These are phyloP conservation scores for Sarcophaga rosellei DNA, from an alignment of 2,888 invertebrate genomes.

Conservation along the genomic window DNA sequence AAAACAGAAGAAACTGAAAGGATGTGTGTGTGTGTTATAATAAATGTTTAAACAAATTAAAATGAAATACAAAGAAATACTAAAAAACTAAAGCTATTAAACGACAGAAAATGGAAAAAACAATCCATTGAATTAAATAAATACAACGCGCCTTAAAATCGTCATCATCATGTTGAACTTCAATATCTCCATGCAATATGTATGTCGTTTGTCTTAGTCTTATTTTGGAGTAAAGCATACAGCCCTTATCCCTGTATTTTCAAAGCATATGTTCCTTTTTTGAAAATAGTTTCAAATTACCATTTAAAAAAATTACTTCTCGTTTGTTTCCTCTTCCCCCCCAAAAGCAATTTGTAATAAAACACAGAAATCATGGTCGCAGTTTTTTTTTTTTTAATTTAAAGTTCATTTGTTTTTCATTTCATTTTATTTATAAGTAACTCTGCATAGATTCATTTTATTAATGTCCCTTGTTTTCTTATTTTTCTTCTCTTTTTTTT, in stretches of 20 bases:
- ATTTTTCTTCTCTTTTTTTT: conserved; percentile 16
- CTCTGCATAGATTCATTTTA: conserved; percentile 9
- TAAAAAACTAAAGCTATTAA: conserved; percentile 32
- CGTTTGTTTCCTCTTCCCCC: conserved; percentile 26
- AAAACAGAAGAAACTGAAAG: conserved; percentile 1
- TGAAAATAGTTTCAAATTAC: conserved; percentile 64
- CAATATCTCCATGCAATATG: conserved; percentile 68
- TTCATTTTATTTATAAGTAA: conserved; percentile 28
- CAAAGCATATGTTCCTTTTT: conserved; percentile 61
- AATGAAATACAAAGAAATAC: conserved; percentile 22
- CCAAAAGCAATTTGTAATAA: conserved; percentile 6
- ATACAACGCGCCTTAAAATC: conserved; percentile 58
- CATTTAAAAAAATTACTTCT: conserved; percentile 26
- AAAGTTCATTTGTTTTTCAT: neutral
- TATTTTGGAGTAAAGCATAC: neutral
- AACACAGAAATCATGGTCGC: conserved; percentile 22
- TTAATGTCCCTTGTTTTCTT: neutral
- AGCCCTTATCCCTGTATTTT: neutral
- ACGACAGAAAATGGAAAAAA: conserved; percentile 1
- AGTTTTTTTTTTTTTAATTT: neutral
- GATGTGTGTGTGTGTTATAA: conserved; percentile 42
- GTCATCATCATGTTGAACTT: conserved; percentile 13
- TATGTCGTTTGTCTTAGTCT: conserved; percentile 74
- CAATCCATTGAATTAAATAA: conserved; percentile 44
- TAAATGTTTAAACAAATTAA: conserved; percentile 58